A percentile compares a stretch with the other conserved stretches of the same genome.
Evolutionary conservation across 2,888 invertebrate genomes (phyloP).

Genomic region (Pomacea canaliculata): DNA sequence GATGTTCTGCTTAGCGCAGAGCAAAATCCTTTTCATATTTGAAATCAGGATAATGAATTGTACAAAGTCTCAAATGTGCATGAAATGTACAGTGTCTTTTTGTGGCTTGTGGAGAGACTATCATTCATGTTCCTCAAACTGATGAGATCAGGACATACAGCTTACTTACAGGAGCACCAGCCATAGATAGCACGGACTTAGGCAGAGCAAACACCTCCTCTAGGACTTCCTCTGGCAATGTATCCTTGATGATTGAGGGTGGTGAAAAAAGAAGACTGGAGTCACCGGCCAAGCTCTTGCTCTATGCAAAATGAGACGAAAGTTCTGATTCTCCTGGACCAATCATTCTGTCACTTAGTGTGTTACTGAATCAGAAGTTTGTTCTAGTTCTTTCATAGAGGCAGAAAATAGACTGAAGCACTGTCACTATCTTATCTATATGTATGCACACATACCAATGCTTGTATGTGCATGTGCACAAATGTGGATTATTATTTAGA

Average conservation of each 20-base stretch:
- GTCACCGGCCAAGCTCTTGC: constrained; percentile 83
- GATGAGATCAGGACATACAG: too few relatives aligned
- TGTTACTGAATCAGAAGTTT: neutral
- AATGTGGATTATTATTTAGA: too few relatives aligned
- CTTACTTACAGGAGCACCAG: constrained; percentile 7
- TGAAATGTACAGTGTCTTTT: too few relatives aligned
- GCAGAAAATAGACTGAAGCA: neutral
- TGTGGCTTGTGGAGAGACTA: too few relatives aligned
- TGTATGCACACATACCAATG: too few relatives aligned
- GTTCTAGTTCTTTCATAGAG: too few relatives aligned
- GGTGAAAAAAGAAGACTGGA: constrained; percentile 87
- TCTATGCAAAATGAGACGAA: constrained; percentile 74
- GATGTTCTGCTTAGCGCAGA: too few relatives aligned
- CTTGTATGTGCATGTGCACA: too few relatives aligned
- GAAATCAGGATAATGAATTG: too few relatives aligned
- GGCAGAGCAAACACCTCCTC: constrained; percentile 53
- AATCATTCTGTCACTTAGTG: neutral
- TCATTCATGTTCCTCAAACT: too few relatives aligned
- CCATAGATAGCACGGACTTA: constrained; percentile 12
- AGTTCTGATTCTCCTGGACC: neutral
- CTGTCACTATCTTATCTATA: neutral
- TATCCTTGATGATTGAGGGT: constrained; percentile 87
- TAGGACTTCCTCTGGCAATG: constrained; percentile 75
- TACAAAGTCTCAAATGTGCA: too few relatives aligned
- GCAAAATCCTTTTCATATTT: too few relatives aligned